These are phyloP conservation scores for Hyles euphorbiae DNA, from an alignment of 1,140 invertebrate species.

Conservation along the genomic window DNA sequence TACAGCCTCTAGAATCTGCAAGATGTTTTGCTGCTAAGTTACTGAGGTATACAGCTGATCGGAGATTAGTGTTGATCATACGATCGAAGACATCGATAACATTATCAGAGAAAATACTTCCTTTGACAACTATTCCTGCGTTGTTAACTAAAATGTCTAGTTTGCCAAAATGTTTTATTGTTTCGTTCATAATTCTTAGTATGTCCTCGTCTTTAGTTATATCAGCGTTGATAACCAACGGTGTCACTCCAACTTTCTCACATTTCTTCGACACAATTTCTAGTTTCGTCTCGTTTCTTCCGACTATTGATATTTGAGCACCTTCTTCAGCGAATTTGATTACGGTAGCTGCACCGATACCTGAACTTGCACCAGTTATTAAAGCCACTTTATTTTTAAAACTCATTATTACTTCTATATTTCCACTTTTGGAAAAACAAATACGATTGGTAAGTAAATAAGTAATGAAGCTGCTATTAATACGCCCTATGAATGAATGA, in stretches of 20 bases:
- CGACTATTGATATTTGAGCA: constrained; percentile 80
- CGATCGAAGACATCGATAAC: constrained; percentile 5
- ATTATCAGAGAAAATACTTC: constrained; percentile 67
- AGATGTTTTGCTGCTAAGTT: constrained; percentile 15
- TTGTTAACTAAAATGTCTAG: constrained; percentile 83
- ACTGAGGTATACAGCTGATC: constrained; percentile 11
- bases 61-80: constrained; percentile 8
- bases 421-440: too few relatives aligned
- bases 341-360: constrained; percentile 87
- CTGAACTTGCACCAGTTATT: constrained; percentile 87
- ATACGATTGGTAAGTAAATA: too few relatives aligned
- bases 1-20: constrained; percentile 23
- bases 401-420: constrained; percentile 4
- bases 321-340: constrained; percentile 82
- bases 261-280: constrained; percentile 77
- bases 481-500: too few relatives aligned
- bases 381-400: constrained; percentile 76
- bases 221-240: constrained; percentile 76
- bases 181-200: constrained; percentile 75
- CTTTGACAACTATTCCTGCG: constrained; percentile 81
- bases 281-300: constrained; percentile 79
- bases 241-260: constrained; percentile 48
- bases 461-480: too few relatives aligned
- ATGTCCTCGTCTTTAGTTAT: constrained; percentile 78
- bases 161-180: constrained; percentile 75